These are phyloP conservation scores for Crocuta crocuta DNA, from an alignment of 2,113 vertebrate genomes.

Conservation along the genomic window DNA sequence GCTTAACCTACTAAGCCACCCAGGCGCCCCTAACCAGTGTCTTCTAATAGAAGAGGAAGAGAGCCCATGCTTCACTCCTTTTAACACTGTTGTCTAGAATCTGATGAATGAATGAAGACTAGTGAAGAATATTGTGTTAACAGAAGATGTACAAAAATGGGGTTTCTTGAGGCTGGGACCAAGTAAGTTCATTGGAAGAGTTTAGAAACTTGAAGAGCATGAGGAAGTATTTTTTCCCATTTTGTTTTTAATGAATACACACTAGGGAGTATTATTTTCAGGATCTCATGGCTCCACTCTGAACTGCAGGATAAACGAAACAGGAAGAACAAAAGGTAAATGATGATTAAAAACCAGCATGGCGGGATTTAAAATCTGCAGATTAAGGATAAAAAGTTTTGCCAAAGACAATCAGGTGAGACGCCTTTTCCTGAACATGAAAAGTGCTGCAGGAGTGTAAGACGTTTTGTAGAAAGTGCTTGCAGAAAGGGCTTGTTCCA, in stretches of 20 bases:
- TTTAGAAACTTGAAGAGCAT: neutral
- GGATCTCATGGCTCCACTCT: neutral
- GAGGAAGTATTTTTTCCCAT: neutral
- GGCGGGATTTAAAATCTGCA: conserved; percentile 43
- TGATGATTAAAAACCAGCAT: conserved; percentile 65
- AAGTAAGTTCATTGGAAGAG: neutral
- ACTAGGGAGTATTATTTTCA: conserved; percentile 44
- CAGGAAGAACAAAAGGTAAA: conserved; percentile 62
- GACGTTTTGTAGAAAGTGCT: neutral
- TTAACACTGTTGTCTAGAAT: neutral
- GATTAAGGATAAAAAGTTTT: conserved; percentile 57
- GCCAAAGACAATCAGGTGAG: conserved; percentile 34
- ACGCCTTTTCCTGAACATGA: neutral
- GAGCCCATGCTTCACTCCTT: neutral
- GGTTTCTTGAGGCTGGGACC: neutral
- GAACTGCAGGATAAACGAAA: conserved; percentile 57
- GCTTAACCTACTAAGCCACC: too few species aligned
- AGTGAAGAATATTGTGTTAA: neutral
- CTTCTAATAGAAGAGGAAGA: neutral
- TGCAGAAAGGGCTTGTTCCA: conserved; percentile 20
- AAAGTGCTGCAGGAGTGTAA: neutral
- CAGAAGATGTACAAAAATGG: neutral
- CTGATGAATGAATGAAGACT: neutral
- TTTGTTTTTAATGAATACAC: neutral
- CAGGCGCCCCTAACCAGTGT: neutral